These are phyloP conservation scores for Rhynchophorus ferrugineus DNA, from an alignment of 1,140 invertebrate species.

Conservation along the genomic window DNA sequence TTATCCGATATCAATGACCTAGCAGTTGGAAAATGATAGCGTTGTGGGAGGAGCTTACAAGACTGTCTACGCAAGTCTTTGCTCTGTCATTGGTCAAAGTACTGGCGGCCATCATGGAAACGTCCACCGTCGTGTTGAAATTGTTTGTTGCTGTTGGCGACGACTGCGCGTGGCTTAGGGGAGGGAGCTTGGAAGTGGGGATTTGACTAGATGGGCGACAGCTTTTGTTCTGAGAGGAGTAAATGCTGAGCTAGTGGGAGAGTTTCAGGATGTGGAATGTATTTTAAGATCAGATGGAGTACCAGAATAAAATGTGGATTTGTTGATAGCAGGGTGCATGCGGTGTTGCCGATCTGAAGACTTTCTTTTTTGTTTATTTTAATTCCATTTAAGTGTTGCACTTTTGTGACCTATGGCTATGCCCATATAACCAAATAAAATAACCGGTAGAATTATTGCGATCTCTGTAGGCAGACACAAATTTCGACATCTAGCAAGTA, in stretches of 20 bases:
- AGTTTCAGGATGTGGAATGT: neutral
- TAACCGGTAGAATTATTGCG: too few relatives aligned
- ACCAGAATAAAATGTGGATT: neutral
- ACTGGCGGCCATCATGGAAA: slow-evolving; percentile 19
- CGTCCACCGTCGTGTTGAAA: too few relatives aligned
- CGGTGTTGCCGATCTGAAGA: neutral
- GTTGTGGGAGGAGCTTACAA: slow-evolving; percentile 6
- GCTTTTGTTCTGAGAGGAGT: neutral
- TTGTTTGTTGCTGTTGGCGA: neutral
- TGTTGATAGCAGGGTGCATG: neutral
- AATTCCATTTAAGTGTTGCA: too few relatives aligned
- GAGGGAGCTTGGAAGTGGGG: neutral
- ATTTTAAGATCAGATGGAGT: neutral
- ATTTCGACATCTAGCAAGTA: too few relatives aligned
- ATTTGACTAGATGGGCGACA: neutral
- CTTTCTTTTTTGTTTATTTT: neutral
- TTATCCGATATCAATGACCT: slow-evolving; percentile 20
- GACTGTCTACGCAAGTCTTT: slow-evolving; percentile 1
- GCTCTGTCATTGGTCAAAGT: slow-evolving; percentile 7
- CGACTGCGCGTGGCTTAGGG: neutral
- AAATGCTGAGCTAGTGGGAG: neutral
- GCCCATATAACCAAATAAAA: too few relatives aligned
- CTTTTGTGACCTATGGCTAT: too few relatives aligned
- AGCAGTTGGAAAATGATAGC: slow-evolving; percentile 4
- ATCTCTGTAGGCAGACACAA: too few relatives aligned